phyloP scores from a whole-genome alignment of 2,113 vertebrate species.

The Irena cyanogastra region DNA sequence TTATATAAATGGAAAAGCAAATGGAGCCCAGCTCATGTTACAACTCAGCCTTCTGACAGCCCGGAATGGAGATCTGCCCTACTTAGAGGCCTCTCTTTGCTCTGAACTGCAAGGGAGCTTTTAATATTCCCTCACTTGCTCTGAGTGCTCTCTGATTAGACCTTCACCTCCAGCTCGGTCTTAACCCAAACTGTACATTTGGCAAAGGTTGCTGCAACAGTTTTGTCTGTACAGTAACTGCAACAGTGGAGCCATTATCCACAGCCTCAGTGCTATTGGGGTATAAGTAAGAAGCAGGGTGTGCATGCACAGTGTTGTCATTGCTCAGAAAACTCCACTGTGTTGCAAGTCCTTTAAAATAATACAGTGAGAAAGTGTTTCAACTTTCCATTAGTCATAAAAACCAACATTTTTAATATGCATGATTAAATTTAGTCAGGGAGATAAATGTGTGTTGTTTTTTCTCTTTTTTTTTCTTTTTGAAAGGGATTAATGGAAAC shows the following conservation, averaged over 20 bases:
- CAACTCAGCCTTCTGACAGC: conserved; percentile 64
- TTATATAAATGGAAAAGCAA: conserved; percentile 66
- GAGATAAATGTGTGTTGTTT: neutral
- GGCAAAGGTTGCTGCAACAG: neutral
- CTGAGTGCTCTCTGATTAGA: conserved; percentile 43
- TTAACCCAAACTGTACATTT: conserved; percentile 19
- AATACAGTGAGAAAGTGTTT: neutral
- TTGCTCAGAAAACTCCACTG: neutral
- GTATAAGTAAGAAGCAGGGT: neutral
- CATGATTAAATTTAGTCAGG: neutral
- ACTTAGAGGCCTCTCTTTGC: conserved; percentile 48
- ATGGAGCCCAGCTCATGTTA: conserved; percentile 61
- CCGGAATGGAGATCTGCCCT: conserved; percentile 40
- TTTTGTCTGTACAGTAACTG: neutral
- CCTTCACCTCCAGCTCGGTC: neutral
- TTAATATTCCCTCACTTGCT: conserved; percentile 36
- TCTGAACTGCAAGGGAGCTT: conserved; percentile 22
- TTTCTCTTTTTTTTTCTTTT: neutral
- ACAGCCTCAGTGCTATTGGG: neutral
- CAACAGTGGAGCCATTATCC: conserved; percentile 6
- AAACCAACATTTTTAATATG: neutral
- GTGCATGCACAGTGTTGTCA: neutral
- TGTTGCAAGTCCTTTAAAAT: conserved; percentile 21
- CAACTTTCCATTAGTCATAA: conserved; percentile 23
- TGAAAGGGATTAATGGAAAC: neutral